Base-by-base conservation (phyloP, 2,797 vertebrate species). In the Xenentodon cancila region DNA sequence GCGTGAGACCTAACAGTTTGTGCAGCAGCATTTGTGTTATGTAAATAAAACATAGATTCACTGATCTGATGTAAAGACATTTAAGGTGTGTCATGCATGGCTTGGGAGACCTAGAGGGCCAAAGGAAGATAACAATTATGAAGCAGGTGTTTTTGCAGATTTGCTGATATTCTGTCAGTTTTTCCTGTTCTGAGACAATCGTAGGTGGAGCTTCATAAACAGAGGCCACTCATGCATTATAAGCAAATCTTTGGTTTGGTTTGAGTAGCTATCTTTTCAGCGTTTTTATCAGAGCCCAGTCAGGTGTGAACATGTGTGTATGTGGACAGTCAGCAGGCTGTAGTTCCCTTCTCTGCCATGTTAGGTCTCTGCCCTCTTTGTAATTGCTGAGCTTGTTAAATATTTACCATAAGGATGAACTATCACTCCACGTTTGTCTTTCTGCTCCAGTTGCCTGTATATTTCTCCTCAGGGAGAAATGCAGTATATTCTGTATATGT, bases 331-430 rank as follows among this genome's bases (percentile, higher is more conserved):
- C 68, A 69, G 70, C 77, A 64, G 68, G 78, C 84, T 79, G 68
- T 69, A 82, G 81, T 84, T 80, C 77, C 53, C 64, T 63, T 71
- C 60, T 84, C 75, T 63, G 85, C 84, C 71, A 75, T 82, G 78
- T 77, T 71, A 71, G 80, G 84, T 77, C 84, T 77, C 74, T 76
- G 75, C 53, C 73, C 69, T 78, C 49, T 13, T 77, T 86, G 75
- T 87, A 89, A 89, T 88, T 84, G 85, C 82, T 86, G 76, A 89
- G 78, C 86, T 89, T 74, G 83, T 92, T 90, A 92, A 93, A 91
- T 92, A 91, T 93, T 93, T 90, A 92, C 84, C 81, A 81, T 74
- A 12, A 77, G 85, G 87, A 90, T 90, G 88, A 90, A 71, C 81
- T 77, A 65, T 76, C 66, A 71, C 76, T 80, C 65, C 77, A 72